Evolutionary conservation across 2,113 vertebrate genomes (phyloP), one percentile per base, ranked within the genome.

Genomic region (Lophotis ruficrista): DNA sequence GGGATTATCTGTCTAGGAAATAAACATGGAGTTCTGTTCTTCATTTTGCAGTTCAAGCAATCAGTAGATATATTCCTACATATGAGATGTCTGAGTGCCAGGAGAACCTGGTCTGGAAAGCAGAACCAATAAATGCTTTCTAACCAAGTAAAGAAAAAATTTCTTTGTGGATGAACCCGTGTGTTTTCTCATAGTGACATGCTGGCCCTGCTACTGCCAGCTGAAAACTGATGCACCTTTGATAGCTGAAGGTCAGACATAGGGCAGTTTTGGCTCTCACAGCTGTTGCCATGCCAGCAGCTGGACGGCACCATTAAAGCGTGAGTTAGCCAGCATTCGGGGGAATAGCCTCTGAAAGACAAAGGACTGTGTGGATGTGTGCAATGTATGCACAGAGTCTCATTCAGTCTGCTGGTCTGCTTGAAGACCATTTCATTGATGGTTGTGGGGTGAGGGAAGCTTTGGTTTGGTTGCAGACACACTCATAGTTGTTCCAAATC

Each of bases 361-460:
- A 27, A 72, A 96, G 41, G 33, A 80, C 37, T 57, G 18, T 28
- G 53, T 31, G 14, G n/a, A 56, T 7, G 20, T 16, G 33, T 41
- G 41, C 1, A 1, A 85, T 27, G 6, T 8, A 43, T 17, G 35
- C 22, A 8, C 0, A 28, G 10, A 78, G 27, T 24, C 56, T 65
- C 54, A 22, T 3, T 41, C 11, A 70, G 20, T 22, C 43, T 62
- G 72, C 50, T 33, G 31, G 14, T 37, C 25, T 72, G 43, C 80
- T 77, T 80, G 54, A 92, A 79, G 25, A 79, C 13, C 9, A 53
- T 83, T 65, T 84, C 21, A 84, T 4, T 69, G 28, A 70, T 12
- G 61, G 60, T 43, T 62, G 15, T 25, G 62, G 18, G 11, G 28
- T 45, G 27, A 81, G 12, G 6, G 11, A 75, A 82, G 43, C 47